Evolutionary conservation across 2,797 vertebrate species (phyloP).

Genomic region (Bryconaethiops microstoma): DNA sequence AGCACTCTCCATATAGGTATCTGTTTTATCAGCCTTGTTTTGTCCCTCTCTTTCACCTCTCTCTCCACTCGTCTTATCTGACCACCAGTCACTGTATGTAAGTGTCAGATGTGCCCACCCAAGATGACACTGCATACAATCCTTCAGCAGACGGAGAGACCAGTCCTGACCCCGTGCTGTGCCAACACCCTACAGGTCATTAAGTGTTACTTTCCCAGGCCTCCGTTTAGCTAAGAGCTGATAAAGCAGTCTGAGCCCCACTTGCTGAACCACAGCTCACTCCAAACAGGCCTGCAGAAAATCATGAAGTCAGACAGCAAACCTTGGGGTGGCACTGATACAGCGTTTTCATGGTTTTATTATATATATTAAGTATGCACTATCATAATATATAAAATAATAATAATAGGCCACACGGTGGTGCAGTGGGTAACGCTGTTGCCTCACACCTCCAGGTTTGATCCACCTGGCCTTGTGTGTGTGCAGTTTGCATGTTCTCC

Average conservation of each 20-base stretch:
- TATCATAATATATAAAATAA: neutral
- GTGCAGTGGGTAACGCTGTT: too few relatives aligned
- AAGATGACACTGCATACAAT: constrained; percentile 52
- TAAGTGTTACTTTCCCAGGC: constrained; percentile 13
- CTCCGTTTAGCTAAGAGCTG: constrained; percentile 10
- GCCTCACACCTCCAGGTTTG: too few relatives aligned
- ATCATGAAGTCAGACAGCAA: neutral
- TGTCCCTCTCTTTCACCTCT: constrained; percentile 9
- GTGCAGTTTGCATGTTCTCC: too few relatives aligned
- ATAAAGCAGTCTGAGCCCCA: constrained; percentile 28
- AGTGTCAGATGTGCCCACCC: constrained; percentile 17
- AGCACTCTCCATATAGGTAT: neutral
- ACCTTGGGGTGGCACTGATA: neutral
- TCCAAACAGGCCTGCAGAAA: constrained; percentile 17
- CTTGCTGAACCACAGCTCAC: neutral
- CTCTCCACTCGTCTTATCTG: constrained; percentile 35
- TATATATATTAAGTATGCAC: neutral
- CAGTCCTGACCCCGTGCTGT: neutral
- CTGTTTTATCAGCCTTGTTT: constrained; percentile 23
- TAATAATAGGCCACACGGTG: too few relatives aligned
- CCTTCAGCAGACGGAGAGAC: neutral
- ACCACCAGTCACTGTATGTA: constrained; percentile 27
- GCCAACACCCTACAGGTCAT: constrained; percentile 16
- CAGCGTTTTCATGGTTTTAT: neutral
- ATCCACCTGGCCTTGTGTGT: too few relatives aligned